Conservation (phyloP, 2,113 vertebrate genomes). For the Xiphias gladius region DNA sequence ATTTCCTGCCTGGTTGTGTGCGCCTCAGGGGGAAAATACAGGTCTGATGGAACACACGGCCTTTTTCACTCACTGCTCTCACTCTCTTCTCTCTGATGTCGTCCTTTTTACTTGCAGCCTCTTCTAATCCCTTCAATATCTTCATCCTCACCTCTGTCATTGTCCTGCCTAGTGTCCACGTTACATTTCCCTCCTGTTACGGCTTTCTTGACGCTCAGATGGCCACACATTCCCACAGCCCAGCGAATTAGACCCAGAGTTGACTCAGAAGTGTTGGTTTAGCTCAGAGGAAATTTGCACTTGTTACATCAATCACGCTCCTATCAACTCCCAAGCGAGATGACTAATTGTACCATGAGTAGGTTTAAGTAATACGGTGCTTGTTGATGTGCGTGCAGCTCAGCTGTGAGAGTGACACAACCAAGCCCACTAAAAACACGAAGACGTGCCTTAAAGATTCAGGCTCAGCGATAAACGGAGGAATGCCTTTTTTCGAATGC, state of each 20-base stretch:
- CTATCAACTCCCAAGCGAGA: constrained; percentile 1
- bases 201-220: not conserved
- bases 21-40: constrained; percentile 7
- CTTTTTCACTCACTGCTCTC: constrained; percentile 2
- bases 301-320: constrained; percentile 24
- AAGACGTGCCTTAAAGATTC: constrained; percentile 4
- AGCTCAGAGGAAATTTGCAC: constrained; percentile 10
- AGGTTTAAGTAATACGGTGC: constrained; percentile 2
- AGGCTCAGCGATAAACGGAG: not conserved
- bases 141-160: not conserved
- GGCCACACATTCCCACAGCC: not conserved
- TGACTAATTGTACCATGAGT: constrained; percentile 57
- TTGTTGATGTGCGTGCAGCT: constrained; percentile 10
- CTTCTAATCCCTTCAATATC: not conserved
- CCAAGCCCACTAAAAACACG: not conserved
- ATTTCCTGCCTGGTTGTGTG: constrained; percentile 50
- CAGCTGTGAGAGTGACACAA: constrained; percentile 28
- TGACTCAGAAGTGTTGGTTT: constrained; percentile 29
- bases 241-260: constrained; percentile 1
- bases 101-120: not conserved
- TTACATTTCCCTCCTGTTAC: not conserved
- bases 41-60: constrained; percentile 1
- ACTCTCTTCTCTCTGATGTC: not conserved
- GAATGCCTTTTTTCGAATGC: not conserved
- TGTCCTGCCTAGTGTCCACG: not conserved